Evolutionary conservation across 2,888 invertebrate genomes (phyloP).

Genomic region (Diarsia rubi): DNA sequence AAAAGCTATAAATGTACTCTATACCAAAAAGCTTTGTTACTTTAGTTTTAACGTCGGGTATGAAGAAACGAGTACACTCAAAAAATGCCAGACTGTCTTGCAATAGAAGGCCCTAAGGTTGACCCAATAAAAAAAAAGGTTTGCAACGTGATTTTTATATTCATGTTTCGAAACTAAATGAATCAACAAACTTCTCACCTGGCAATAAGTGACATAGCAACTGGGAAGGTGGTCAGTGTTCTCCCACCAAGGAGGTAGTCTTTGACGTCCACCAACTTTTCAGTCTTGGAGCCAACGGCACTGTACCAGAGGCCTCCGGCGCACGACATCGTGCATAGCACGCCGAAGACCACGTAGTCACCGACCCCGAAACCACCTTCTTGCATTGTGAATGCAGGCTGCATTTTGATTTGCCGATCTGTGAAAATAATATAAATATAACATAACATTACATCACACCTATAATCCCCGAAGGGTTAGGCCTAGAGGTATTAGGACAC

Average conservation of each 20-base stretch:
- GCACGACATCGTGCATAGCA: conserved; percentile 93
- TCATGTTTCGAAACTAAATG: not conserved
- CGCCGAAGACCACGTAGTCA: conserved; percentile 93
- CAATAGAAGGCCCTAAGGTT: not conserved
- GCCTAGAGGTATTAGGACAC: too few species aligned
- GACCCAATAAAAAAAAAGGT: too few species aligned
- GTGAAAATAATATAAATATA: conserved; percentile 45
- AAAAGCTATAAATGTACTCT: too few species aligned
- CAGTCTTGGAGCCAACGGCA: conserved; percentile 88
- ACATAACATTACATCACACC: too few species aligned
- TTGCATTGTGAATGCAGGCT: conserved; percentile 78
- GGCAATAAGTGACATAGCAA: conserved; percentile 96
- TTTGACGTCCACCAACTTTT: conserved; percentile 90
- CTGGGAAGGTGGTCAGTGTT: conserved; percentile 94
- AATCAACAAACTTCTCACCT: conserved; percentile 89
- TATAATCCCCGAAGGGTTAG: too few species aligned
- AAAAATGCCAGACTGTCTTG: not conserved
- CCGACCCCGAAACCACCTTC: conserved; percentile 84
- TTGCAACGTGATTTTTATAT: not conserved
- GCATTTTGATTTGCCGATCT: conserved; percentile 71
- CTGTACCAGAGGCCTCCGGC: conserved; percentile 94
- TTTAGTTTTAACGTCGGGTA: not conserved
- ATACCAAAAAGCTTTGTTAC: too few species aligned
- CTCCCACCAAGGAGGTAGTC: conserved; percentile 95
- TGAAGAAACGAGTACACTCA: not conserved